Conservation (phyloP, 2,113 vertebrate genomes). For the Melierax canorus region DNA sequence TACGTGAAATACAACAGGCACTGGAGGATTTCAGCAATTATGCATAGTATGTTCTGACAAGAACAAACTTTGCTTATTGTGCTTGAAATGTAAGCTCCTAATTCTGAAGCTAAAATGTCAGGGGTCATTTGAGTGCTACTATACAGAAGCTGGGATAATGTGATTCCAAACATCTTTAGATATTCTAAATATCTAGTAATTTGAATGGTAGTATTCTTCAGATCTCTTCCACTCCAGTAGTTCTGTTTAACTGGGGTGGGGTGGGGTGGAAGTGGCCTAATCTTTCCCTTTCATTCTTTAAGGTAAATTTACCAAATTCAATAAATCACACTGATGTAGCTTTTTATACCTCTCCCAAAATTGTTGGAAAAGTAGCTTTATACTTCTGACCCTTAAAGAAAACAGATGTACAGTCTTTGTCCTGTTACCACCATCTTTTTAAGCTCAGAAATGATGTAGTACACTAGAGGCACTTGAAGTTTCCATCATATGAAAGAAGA, state of each 20-base stretch:
- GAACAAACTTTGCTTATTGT: neutral
- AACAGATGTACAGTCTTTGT: neutral
- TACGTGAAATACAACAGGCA: neutral
- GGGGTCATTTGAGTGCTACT: neutral
- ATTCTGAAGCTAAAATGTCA: neutral
- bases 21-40: neutral
- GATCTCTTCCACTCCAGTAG: neutral
- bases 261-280: neutral
- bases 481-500: neutral
- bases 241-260: neutral
- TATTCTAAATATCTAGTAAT: neutral
- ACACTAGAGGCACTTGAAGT: neutral
- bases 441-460: neutral
- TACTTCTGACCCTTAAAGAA: neutral
- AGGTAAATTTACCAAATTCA: neutral
- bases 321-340: neutral
- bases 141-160: neutral
- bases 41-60: neutral
- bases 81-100: neutral
- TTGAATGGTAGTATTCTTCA: neutral
- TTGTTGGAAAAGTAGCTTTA: neutral
- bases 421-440: neutral
- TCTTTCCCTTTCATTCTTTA: neutral
- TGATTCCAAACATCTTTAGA: neutral
- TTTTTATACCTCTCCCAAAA: neutral